Evolutionary conservation across 2,888 invertebrate species (phyloP), one percentile per base, ranked within the genome.

Genomic region (Noctua fimbriata): DNA sequence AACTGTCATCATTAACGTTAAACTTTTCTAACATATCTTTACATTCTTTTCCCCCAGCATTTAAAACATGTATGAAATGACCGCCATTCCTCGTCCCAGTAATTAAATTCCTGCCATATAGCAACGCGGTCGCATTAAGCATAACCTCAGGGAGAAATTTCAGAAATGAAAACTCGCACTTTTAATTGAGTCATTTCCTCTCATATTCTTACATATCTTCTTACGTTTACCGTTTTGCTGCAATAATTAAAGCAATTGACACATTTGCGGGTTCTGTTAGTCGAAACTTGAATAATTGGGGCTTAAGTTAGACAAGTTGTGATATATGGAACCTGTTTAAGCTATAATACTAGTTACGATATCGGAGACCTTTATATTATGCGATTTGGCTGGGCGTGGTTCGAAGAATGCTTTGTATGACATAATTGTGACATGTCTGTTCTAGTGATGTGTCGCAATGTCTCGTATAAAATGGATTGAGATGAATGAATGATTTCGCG

Each of bases 341-440:
- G 75, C 47, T 74, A 76, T 86, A 81, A 85, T 76, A 73, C 80
- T 69, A 80, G 82, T 89, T 89, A 85, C 85, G 85, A 82, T 86
- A 87, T 81, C 65, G 47, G 63, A 90, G 90, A 89, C 87, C 88
- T 90, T 90, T 90, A 83, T 78, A 85, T 89, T 88, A 84, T 87
- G 69, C 90, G 88, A 88, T 90, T 87, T 79, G 85, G 78, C 81
- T 81, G 79, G 90, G 90, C 87, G 91, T 88, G 87, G 91, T 80
- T 72, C 76, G 76, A 82, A 82, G 79, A 87, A 87, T 78, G 79
- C 82, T 84, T 85, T 87, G 81, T 79, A 81, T 85, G 80, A 89
- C 76, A 86, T 79, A 74, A 83, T 88, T 81, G 81, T 82, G 79
- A 78, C 85, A 87, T 85, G 89, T 86, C 76, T 76, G 75, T 76